Evolutionary conservation across 1,140 invertebrate genomes (phyloP).

Genomic region (Macrocentrus cingulum): DNA sequence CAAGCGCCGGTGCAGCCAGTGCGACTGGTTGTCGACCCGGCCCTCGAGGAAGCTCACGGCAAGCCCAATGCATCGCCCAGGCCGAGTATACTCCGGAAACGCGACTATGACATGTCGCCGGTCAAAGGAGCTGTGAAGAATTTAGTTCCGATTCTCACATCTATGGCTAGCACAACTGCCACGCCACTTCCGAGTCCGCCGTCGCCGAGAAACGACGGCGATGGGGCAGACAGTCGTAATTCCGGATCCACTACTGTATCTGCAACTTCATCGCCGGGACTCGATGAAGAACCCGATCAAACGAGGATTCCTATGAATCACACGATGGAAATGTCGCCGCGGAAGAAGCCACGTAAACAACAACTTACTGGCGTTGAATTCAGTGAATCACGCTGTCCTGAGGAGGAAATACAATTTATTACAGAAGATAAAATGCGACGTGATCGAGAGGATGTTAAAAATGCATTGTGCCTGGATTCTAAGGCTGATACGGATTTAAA

Average conservation of each 20-base stretch:
- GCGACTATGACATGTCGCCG: conserved; percentile 64
- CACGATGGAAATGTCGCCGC: conserved; percentile 56
- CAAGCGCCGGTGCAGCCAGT: conserved; percentile 48
- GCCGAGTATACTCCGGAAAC: conserved; percentile 69
- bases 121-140: conserved; percentile 63
- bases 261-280: conserved; percentile 73
- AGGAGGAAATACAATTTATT: conserved; percentile 72
- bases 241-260: conserved; percentile 77
- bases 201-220: conserved; percentile 56
- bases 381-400: conserved; percentile 58
- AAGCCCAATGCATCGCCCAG: conserved; percentile 68
- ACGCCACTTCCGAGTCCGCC: conserved; percentile 57
- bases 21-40: conserved; percentile 50
- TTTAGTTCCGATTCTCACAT: conserved; percentile 61
- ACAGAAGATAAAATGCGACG: conserved; percentile 63
- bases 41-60: conserved; percentile 51
- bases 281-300: conserved; percentile 66
- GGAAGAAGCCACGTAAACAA: conserved; percentile 62
- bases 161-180: conserved; percentile 53
- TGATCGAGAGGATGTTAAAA: conserved; percentile 52
- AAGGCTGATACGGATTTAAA: conserved; percentile 34
- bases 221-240: conserved; percentile 58
- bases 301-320: conserved; percentile 49
- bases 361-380: conserved; percentile 53
- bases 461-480: conserved; percentile 41